Evolutionary conservation across 2,113 vertebrate genomes (phyloP).

Genomic region (Dinomys branickii): DNA sequence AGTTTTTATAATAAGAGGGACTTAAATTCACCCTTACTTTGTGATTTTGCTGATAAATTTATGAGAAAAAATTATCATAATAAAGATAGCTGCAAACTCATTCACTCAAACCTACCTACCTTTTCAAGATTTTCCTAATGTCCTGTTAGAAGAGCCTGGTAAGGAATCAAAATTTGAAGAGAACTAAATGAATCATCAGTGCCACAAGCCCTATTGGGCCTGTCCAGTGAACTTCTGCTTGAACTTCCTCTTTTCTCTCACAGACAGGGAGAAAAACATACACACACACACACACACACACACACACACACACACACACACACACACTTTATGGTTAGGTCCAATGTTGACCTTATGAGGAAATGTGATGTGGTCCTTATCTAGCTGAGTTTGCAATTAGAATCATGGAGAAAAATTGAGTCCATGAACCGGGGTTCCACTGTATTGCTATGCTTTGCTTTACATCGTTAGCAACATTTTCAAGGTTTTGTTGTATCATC

Average conservation of each 20-base stretch:
- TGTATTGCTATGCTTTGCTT: background rate
- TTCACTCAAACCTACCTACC: background rate
- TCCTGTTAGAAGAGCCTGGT: background rate
- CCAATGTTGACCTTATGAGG: background rate
- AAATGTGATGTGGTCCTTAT: background rate
- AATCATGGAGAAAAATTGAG: background rate
- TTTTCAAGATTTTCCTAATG: constrained; percentile 41
- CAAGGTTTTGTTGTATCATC: background rate
- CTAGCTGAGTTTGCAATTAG: background rate
- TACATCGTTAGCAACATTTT: background rate
- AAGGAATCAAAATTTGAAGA: background rate
- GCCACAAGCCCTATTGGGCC: background rate
- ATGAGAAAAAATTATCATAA: constrained; percentile 31
- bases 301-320: background rate
- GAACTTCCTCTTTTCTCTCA: background rate
- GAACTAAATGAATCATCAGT: background rate
- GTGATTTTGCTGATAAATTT: constrained; percentile 29
- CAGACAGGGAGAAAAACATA: background rate
- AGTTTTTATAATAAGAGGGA: constrained; percentile 2
- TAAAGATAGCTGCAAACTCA: constrained; percentile 22
- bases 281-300: background rate
- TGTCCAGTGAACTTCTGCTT: background rate
- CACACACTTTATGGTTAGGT: background rate
- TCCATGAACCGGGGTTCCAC: background rate
- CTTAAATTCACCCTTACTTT: constrained; percentile 11